Percentiles rank a stretch among this genome's conserved stretches.
These are phyloP conservation scores for Boloria selene DNA, from an alignment of 2,888 invertebrate species.

Conservation along the genomic window DNA sequence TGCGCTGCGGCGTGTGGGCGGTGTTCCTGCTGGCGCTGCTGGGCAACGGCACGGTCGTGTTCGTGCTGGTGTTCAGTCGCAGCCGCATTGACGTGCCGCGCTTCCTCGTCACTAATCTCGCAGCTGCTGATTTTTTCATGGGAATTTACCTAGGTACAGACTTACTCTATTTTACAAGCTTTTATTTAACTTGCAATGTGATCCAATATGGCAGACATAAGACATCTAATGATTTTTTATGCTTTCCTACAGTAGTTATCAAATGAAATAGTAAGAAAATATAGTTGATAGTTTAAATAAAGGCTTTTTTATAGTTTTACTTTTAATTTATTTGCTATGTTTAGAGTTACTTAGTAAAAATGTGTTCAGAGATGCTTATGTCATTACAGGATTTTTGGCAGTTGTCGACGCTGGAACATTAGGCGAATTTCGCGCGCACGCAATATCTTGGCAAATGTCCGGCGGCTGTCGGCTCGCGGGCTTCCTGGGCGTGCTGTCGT, in stretches of 20 bases:
- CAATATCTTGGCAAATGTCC: constrained; percentile 98
- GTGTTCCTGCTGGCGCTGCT: constrained; percentile 97
- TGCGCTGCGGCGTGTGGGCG: constrained; percentile 98
- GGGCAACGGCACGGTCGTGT: constrained; percentile 97
- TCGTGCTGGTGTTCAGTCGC: constrained; percentile 94
- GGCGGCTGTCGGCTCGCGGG: constrained; percentile 96
- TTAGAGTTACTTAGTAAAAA: not conserved
- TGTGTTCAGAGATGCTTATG: not conserved
- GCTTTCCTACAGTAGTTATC: too few species aligned
- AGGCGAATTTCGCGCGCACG: constrained; percentile 97
- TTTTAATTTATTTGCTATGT: too few species aligned
- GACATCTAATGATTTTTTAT: too few species aligned
- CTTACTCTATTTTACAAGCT: not conserved
- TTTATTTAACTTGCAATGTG: too few species aligned
- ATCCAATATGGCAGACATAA: too few species aligned
- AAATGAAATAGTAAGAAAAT: too few species aligned
- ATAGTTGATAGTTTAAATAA: too few species aligned
- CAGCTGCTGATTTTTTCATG: constrained; percentile 98
- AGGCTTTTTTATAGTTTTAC: too few species aligned
- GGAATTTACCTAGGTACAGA: constrained; percentile 92
- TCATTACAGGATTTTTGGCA: constrained; percentile 89
- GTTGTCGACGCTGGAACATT: constrained; percentile 97
- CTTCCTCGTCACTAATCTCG: constrained; percentile 97
- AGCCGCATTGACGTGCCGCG: constrained; percentile 98
- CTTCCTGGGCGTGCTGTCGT: constrained; percentile 95